These are phyloP conservation scores for Cryptomyrus ogoouensis DNA, from an alignment of 2,113 vertebrate species.

Conservation along the genomic window DNA sequence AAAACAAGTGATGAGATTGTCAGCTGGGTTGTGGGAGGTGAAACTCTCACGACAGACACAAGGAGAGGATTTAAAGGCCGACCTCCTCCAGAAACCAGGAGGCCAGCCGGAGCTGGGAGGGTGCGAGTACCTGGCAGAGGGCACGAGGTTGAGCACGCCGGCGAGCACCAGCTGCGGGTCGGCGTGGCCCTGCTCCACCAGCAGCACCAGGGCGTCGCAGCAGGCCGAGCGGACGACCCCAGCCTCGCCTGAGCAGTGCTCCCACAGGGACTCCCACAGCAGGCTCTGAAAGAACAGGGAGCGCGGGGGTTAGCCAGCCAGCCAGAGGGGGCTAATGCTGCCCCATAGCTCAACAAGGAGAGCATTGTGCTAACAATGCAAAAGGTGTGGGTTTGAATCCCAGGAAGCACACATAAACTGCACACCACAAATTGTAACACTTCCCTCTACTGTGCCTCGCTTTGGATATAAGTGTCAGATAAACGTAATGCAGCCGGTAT, in stretches of 20 bases:
- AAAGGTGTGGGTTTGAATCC: background rate
- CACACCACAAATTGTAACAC: background rate
- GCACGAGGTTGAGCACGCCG: slow-evolving; percentile 79
- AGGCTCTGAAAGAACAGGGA: slow-evolving; percentile 61
- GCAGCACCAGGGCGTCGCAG: slow-evolving; percentile 76
- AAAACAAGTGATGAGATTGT: background rate
- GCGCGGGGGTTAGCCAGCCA: background rate
- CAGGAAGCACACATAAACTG: background rate
- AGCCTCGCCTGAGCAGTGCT: slow-evolving; percentile 77
- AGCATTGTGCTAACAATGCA: background rate
- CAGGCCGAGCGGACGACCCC: slow-evolving; percentile 72
- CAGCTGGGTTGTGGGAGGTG: background rate
- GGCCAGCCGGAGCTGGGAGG: background rate
- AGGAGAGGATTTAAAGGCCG: background rate
- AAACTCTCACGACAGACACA: background rate
- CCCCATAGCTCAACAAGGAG: background rate
- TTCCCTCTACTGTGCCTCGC: background rate
- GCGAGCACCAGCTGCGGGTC: slow-evolving; percentile 74
- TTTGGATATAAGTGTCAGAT: background rate
- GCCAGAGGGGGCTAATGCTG: background rate
- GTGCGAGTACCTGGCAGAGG: slow-evolving; percentile 75
- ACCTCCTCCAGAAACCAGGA: background rate
- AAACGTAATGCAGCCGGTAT: background rate
- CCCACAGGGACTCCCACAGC: slow-evolving; percentile 82
- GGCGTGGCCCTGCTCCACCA: slow-evolving; percentile 81